These are phyloP conservation scores for Campopleginae sp. DNA, from an alignment of 2,888 invertebrate species.

Conservation along the genomic window DNA sequence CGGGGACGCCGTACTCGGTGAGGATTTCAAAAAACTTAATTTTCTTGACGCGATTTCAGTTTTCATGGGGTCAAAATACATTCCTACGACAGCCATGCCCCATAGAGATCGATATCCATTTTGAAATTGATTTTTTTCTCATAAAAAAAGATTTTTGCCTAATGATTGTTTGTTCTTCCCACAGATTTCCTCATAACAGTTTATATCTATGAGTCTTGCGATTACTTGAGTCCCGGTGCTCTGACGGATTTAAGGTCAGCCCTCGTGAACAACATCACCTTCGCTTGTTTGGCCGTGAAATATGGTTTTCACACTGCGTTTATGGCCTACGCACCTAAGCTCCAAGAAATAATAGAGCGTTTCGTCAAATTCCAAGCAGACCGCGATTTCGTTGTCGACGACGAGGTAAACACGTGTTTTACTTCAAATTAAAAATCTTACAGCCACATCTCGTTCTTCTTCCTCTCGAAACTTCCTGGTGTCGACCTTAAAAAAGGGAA, in stretches of 20 bases:
- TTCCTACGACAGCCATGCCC: too few relatives aligned
- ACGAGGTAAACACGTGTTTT: conserved; percentile 85
- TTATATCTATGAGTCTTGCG: conserved; percentile 92
- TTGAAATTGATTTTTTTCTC: too few relatives aligned
- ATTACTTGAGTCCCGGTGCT: conserved; percentile 91
- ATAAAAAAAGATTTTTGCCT: too few relatives aligned
- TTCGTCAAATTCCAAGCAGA: conserved; percentile 89
- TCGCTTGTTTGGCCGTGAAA: conserved; percentile 95
- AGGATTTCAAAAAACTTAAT: not conserved
- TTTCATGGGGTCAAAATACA: too few relatives aligned
- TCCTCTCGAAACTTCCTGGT: too few relatives aligned
- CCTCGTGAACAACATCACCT: conserved; percentile 97
- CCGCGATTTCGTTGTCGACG: conserved; percentile 87
- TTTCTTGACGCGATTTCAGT: not conserved
- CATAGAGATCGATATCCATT: too few relatives aligned
- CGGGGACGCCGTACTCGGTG: conserved; percentile 94
- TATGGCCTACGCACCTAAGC: conserved; percentile 85
- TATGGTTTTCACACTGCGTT: conserved; percentile 93
- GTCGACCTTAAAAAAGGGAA: not conserved
- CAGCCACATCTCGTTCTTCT: not conserved
- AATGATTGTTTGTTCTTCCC: conserved; percentile 62
- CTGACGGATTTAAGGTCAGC: conserved; percentile 97
- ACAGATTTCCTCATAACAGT: conserved; percentile 94
- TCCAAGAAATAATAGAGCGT: conserved; percentile 86
- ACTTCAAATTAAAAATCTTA: not conserved